A percentile compares a stretch with the other conserved stretches of the same genome.
phyloP scores from a whole-genome alignment of 1,140 invertebrate species.

The Drosophila lowei region DNA sequence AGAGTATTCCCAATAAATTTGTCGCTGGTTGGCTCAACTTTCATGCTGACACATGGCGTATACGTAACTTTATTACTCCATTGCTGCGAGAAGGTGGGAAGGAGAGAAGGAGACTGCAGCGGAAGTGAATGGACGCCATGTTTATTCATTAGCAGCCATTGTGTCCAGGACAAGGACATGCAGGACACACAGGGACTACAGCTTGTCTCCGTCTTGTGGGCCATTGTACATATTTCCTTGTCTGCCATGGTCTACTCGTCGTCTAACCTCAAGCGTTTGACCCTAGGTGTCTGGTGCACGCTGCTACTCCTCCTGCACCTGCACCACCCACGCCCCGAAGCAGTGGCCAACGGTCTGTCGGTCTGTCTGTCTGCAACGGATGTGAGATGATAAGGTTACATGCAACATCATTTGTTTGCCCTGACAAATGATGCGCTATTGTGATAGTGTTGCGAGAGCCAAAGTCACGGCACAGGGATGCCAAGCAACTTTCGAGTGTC shows the following conservation, averaged over 20 bases:
- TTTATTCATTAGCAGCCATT: slow-evolving; percentile 78
- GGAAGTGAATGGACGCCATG: slow-evolving; percentile 70
- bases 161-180: slow-evolving; percentile 34
- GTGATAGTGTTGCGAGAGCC: slow-evolving; percentile 66
- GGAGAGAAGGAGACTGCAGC: slow-evolving; percentile 15
- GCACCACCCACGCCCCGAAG: not conserved
- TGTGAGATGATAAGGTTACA: slow-evolving; percentile 81
- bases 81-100: not conserved
- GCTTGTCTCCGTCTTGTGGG: slow-evolving; percentile 44
- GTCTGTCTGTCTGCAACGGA: slow-evolving; percentile 66
- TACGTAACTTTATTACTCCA: slow-evolving; percentile 62
- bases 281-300: slow-evolving; percentile 45
- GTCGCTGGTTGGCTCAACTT: slow-evolving; percentile 64
- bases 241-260: not conserved
- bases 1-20: slow-evolving; percentile 68
- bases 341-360: not conserved
- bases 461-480: slow-evolving; percentile 2
- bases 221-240: slow-evolving; percentile 29
- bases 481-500: slow-evolving; percentile 68
- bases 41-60: slow-evolving; percentile 52
- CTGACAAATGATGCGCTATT: slow-evolving; percentile 75
- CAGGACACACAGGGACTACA: slow-evolving; percentile 17
- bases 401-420: slow-evolving; percentile 80
- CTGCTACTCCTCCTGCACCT: not conserved
- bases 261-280: slow-evolving; percentile 63